Conservation (phyloP, 2,888 invertebrate genomes). For the Callimorpha dominula region DNA sequence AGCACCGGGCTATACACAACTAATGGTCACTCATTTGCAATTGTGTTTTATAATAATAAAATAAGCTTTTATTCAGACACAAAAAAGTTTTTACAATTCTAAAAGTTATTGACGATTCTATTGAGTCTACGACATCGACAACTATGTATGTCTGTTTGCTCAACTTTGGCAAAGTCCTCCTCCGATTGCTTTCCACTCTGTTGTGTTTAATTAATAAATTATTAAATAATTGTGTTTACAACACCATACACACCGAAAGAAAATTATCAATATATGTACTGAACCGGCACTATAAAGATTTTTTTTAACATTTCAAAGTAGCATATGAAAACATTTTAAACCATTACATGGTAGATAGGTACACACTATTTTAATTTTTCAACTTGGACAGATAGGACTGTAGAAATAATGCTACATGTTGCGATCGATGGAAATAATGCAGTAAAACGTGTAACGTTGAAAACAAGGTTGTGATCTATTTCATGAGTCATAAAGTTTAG, state of each 20-base stretch:
- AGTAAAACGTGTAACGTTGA: conserved; percentile 37
- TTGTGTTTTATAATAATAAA: no score
- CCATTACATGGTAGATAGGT: conserved; percentile 41
- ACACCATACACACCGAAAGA: no score
- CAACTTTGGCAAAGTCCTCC: no score
- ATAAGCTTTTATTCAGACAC: no score
- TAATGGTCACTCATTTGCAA: not conserved
- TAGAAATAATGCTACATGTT: conserved; percentile 64
- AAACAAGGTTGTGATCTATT: conserved; percentile 57
- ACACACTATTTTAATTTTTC: conserved; percentile 59
- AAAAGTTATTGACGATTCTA: no score
- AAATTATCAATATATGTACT: no score
- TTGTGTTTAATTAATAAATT: no score
- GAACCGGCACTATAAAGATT: conserved; percentile 24
- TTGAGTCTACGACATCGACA: no score
- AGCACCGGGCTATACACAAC: not conserved
- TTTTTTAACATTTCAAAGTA: conserved; percentile 33
- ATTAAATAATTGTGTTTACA: no score
- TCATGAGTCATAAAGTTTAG: conserved; percentile 56
- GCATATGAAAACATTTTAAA: conserved; percentile 43
- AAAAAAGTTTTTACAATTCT: no score
- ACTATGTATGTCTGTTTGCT: no score
- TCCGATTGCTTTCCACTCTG: no score
- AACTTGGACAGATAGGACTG: conserved; percentile 64
- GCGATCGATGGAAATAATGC: conserved; percentile 50